A percentile compares a stretch with the other conserved stretches of the same genome.
These are phyloP conservation scores for Macrostomum lignano DNA, from an alignment of 1,140 invertebrate species.

Conservation along the genomic window DNA sequence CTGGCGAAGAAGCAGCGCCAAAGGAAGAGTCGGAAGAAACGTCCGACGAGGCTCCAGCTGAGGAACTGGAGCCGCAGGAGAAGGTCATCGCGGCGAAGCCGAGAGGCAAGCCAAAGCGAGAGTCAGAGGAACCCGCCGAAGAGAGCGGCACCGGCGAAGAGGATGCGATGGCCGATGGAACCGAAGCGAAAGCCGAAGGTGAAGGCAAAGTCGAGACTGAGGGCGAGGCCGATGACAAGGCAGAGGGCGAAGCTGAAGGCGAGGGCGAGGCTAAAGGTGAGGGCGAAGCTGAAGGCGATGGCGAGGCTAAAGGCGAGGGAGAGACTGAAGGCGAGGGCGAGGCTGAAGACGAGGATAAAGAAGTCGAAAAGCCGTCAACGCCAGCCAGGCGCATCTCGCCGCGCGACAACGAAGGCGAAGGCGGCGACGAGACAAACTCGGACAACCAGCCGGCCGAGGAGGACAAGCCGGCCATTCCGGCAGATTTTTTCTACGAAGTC, in stretches of 20 bases:
- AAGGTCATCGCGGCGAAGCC: too few relatives aligned
- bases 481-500: slow-evolving; percentile 21
- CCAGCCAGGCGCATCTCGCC: background rate
- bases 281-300: background rate
- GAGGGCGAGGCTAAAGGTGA: slow-evolving; percentile 5
- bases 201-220: too few relatives aligned
- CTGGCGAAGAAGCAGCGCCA: too few relatives aligned
- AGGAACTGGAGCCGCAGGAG: too few relatives aligned
- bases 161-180: too few relatives aligned
- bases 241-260: slow-evolving; percentile 6
- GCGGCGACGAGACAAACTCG: background rate
- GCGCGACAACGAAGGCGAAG: background rate
- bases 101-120: too few relatives aligned
- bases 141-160: too few relatives aligned
- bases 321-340: background rate
- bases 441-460: slow-evolving; percentile 8
- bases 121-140: too few relatives aligned
- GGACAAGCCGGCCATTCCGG: slow-evolving; percentile 12
- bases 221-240: too few relatives aligned
- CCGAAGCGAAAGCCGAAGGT: too few relatives aligned
- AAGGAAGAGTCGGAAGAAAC: too few relatives aligned
- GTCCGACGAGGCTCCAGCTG: too few relatives aligned
- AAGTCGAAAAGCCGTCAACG: slow-evolving; percentile 3
- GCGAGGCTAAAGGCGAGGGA: background rate
- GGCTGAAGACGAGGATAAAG: background rate